Percentiles rank a stretch among this genome's conserved stretches.
These are phyloP conservation scores for Cyanoderma ruficeps DNA, from an alignment of 2,113 vertebrate genomes.

Conservation along the genomic window DNA sequence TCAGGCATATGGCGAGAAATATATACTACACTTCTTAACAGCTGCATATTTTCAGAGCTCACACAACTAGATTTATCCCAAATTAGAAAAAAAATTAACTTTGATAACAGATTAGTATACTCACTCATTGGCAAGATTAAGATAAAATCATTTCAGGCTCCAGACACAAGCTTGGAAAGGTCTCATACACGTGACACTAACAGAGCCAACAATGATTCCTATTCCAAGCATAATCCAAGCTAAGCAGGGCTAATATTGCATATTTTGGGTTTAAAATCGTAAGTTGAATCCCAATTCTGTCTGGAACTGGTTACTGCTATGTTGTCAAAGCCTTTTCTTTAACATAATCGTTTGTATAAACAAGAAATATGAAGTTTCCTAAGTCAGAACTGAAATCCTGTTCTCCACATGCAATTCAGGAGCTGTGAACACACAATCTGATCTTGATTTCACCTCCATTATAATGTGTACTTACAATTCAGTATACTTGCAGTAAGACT, in stretches of 20 bases:
- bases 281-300: rapidly evolving
- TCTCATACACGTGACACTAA: not conserved
- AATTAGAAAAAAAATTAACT: not conserved
- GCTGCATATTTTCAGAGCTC: not conserved
- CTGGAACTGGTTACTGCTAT: not conserved
- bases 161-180: not conserved
- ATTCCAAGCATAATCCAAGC: not conserved
- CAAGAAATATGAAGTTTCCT: not conserved
- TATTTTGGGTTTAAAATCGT: not conserved
- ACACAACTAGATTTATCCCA: not conserved
- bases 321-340: not conserved
- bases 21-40: not conserved
- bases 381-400: not conserved
- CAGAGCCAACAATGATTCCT: not conserved
- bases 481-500: not conserved
- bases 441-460: not conserved
- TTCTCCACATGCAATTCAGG: not conserved
- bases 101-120: not conserved
- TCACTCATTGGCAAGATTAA: not conserved
- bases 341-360: not conserved
- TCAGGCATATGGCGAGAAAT: not conserved
- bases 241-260: not conserved
- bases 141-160: not conserved
- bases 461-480: not conserved
- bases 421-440: not conserved